Percentiles rank a stretch among this genome's conserved stretches.
These are phyloP conservation scores for Orthosia cruda DNA, from an alignment of 2,888 invertebrate species.

Conservation along the genomic window DNA sequence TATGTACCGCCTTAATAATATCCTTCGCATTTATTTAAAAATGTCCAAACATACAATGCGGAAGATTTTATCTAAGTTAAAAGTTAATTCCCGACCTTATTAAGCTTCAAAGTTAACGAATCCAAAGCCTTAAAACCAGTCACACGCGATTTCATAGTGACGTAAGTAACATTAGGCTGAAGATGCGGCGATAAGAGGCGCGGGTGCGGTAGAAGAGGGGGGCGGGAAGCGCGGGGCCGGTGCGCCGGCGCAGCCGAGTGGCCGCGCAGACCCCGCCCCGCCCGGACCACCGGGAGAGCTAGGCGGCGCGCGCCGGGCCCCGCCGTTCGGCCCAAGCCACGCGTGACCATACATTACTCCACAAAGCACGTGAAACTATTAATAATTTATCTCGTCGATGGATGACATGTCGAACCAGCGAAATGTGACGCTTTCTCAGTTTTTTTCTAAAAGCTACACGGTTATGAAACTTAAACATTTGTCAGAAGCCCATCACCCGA, in stretches of 20 bases:
- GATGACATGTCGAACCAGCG: slow-evolving; percentile 73
- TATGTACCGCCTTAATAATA: slow-evolving; percentile 2
- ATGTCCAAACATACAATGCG: slow-evolving; percentile 6
- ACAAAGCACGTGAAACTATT: slow-evolving; percentile 83
- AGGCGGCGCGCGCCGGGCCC: slow-evolving; percentile 85
- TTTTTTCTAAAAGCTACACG: slow-evolving; percentile 37
- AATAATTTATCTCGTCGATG: slow-evolving; percentile 74
- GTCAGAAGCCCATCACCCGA: slow-evolving; percentile 33
- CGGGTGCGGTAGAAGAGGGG: slow-evolving; percentile 71
- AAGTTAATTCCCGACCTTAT: slow-evolving; percentile 68
- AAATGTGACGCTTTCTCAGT: slow-evolving; percentile 63
- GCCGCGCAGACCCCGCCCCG: slow-evolving; percentile 90
- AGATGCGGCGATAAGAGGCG: slow-evolving; percentile 89
- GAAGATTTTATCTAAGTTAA: slow-evolving; percentile 55
- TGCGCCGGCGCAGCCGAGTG: slow-evolving; percentile 86
- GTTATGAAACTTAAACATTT: slow-evolving; percentile 48
- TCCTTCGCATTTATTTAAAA: slow-evolving; percentile 9
- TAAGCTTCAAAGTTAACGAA: slow-evolving; percentile 71
- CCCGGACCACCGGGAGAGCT: slow-evolving; percentile 92
- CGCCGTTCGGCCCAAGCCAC: slow-evolving; percentile 69
- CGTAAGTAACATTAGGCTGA: slow-evolving; percentile 88
- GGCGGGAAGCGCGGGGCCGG: slow-evolving; percentile 72
- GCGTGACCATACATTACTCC: slow-evolving; percentile 77
- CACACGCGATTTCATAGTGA: slow-evolving; percentile 82
- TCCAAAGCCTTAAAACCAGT: slow-evolving; percentile 73